Conservation (phyloP, 2,113 vertebrate genomes). For the Pterophyllum scalare region DNA sequence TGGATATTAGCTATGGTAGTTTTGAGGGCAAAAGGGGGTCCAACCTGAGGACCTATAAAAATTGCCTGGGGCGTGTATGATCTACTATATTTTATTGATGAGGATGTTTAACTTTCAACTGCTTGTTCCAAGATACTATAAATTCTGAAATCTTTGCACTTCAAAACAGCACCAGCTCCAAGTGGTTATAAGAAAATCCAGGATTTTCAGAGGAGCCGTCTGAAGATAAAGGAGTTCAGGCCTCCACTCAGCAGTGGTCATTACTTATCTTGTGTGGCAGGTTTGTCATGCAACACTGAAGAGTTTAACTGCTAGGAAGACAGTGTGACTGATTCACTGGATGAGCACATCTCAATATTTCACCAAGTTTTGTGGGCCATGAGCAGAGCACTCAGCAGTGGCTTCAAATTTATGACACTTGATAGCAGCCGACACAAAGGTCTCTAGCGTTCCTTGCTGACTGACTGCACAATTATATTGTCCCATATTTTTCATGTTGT, state of each 20-base stretch:
- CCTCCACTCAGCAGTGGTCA: neutral
- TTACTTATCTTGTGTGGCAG: constrained; percentile 34
- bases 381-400: constrained; percentile 14
- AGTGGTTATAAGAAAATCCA: constrained; percentile 1
- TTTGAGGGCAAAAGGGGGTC: too few relatives aligned
- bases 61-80: too few relatives aligned
- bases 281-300: constrained; percentile 26
- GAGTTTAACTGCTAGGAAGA: constrained; percentile 1
- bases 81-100: too few relatives aligned
- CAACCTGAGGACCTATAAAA: too few relatives aligned
- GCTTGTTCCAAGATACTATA: neutral
- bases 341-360: constrained; percentile 7
- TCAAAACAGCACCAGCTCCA: neutral
- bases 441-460: neutral
- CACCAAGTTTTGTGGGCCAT: neutral
- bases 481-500: neutral
- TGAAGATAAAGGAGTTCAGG: neutral
- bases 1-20: too few relatives aligned
- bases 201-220: neutral
- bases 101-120: neutral
- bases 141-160: neutral
- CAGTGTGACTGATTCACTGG: constrained; percentile 35
- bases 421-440: neutral
- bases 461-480: constrained; percentile 9
- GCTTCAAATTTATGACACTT: constrained; percentile 15